phyloP scores from a whole-genome alignment of 2,797 vertebrate genomes.

The Melanotaenia parkinsoni region DNA sequence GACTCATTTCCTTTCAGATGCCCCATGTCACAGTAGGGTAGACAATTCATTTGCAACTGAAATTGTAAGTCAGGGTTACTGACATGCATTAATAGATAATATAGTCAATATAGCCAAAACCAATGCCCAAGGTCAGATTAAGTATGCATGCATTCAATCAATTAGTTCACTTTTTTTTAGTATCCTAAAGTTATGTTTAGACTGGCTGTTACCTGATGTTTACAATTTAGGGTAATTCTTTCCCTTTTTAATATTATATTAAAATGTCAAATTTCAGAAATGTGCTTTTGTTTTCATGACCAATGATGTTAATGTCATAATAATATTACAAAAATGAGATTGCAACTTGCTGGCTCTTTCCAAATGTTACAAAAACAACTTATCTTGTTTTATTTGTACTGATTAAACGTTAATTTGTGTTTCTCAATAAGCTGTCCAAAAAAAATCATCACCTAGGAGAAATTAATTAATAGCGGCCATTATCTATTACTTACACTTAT shows the following conservation, averaged over 20 bases:
- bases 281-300: background rate
- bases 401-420: background rate
- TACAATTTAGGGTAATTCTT: no score
- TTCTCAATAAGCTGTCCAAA: background rate
- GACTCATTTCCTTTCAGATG: slow-evolving; percentile 44
- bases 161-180: no score
- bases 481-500: no score
- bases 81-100: slow-evolving; percentile 13
- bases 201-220: no score
- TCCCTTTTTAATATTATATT: background rate
- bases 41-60: slow-evolving; percentile 48
- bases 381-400: background rate
- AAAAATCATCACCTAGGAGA: background rate
- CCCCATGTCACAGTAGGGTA: slow-evolving; percentile 37
- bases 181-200: background rate
- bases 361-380: background rate
- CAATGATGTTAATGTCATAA: no score
- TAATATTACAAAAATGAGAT: background rate
- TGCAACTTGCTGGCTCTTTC: background rate
- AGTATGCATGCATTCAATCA: background rate
- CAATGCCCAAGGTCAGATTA: slow-evolving; percentile 16
- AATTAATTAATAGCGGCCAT: background rate
- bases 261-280: background rate
- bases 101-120: slow-evolving; percentile 5
- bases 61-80: slow-evolving; percentile 27